These are phyloP conservation scores for Flabesymbios commensalis DNA, from an alignment of 2,888 invertebrate genomes.

Conservation along the genomic window DNA sequence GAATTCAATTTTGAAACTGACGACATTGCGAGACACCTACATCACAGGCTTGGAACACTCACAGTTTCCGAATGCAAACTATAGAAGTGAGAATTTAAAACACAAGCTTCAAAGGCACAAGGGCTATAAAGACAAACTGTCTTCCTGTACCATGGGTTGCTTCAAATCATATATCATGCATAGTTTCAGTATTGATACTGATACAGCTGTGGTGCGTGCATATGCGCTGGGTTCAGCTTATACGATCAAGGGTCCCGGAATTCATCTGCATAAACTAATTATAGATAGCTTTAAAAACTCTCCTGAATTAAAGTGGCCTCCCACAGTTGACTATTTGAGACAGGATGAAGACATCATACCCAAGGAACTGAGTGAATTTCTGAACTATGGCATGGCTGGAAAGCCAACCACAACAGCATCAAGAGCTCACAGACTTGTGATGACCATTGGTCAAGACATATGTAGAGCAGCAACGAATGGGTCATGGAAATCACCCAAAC, in stretches of 20 bases:
- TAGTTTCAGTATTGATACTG: too few species aligned
- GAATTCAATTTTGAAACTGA: too few species aligned
- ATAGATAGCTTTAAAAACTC: too few species aligned
- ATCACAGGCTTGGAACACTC: too few species aligned
- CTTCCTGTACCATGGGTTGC: too few species aligned
- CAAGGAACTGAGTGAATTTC: not conserved
- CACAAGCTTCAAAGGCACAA: too few species aligned
- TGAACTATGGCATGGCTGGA: not conserved
- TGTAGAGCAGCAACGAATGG: not conserved
- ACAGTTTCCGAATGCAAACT: too few species aligned
- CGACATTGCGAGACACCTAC: too few species aligned
- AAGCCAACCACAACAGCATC: not conserved
- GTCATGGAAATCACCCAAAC: constrained; percentile 12
- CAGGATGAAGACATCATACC: not conserved
- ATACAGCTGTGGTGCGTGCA: too few species aligned
- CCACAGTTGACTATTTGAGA: not conserved
- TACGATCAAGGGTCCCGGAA: not conserved
- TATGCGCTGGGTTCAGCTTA: not conserved
- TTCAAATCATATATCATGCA: too few species aligned
- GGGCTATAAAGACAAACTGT: too few species aligned
- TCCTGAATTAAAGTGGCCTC: not conserved
- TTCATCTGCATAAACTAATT: not conserved
- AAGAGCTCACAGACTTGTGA: not conserved
- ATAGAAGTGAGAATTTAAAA: too few species aligned
- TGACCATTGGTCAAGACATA: not conserved